Evolutionary conservation across 2,797 vertebrate genomes (phyloP).

Genomic region (Peromyscus attwateri): DNA sequence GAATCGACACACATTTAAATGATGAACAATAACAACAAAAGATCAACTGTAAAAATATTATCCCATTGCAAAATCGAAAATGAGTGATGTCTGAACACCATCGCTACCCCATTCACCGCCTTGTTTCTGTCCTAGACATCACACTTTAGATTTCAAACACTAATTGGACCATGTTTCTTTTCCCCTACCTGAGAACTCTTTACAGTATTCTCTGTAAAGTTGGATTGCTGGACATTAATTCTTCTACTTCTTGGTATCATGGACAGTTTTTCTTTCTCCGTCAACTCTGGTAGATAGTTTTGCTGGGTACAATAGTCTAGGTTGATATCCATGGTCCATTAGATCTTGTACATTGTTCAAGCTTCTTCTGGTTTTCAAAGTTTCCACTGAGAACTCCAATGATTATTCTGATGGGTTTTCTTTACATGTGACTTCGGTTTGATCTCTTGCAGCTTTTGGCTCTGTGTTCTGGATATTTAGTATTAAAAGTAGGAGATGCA

Average conservation of each 20-base stretch:
- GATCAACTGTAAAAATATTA: not conserved
- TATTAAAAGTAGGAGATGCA: not conserved
- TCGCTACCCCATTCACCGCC: not conserved
- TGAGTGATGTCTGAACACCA: accelerated
- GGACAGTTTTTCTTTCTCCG: not conserved
- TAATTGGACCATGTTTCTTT: not conserved
- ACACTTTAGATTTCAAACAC: not conserved
- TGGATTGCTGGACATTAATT: not conserved
- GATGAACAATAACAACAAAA: not conserved
- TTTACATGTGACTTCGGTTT: not conserved
- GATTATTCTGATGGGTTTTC: too few species aligned
- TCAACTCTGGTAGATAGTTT: not conserved
- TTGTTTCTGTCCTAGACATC: not conserved
- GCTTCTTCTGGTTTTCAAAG: not conserved
- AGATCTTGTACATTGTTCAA: too few species aligned
- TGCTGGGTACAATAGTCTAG: not conserved
- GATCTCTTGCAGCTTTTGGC: too few species aligned
- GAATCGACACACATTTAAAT: not conserved
- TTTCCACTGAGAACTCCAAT: not conserved
- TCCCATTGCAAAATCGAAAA: not conserved
- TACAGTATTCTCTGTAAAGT: not conserved
- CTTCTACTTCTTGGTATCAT: not conserved
- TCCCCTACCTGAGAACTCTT: not conserved
- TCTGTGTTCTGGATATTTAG: not conserved
- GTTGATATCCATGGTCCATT: not conserved